These are phyloP conservation scores for Antechinus flavipes DNA, from an alignment of 2,113 vertebrate genomes.

Conservation along the genomic window DNA sequence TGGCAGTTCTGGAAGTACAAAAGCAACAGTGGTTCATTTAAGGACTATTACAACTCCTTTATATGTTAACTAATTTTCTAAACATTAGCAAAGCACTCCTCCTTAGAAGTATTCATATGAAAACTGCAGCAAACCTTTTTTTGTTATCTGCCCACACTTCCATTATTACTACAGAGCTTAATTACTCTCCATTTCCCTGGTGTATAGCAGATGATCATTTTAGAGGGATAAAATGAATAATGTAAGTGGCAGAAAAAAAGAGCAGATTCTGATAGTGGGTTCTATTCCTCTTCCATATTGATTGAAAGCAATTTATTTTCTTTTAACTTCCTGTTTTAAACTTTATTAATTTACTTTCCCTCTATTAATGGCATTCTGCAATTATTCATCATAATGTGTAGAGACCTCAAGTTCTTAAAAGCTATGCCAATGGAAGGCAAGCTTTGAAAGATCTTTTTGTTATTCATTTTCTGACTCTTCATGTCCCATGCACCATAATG, in stretches of 20 bases:
- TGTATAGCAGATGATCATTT: not conserved
- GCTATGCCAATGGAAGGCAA: not conserved
- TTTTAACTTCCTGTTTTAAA: not conserved
- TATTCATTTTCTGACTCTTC: not conserved
- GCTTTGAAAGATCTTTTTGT: not conserved
- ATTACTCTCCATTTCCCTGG: slow-evolving; percentile 27
- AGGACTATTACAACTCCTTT: not conserved
- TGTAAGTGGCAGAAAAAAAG: not conserved
- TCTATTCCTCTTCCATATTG: not conserved
- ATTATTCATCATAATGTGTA: not conserved
- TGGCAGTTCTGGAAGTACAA: not conserved
- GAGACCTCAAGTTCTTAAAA: not conserved
- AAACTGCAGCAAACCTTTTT: not conserved
- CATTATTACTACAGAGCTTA: not conserved
- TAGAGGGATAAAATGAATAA: not conserved
- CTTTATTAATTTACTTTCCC: not conserved
- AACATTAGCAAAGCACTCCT: not conserved
- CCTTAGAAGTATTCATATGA: not conserved
- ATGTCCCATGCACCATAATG: too few species aligned
- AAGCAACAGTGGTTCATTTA: slow-evolving; percentile 1
- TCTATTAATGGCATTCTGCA: not conserved
- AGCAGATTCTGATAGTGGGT: not conserved
- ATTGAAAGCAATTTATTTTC: not conserved
- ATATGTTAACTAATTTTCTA: not conserved
- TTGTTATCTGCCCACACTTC: not conserved